Conservation (phyloP, 35 echinoderm and acorn worm species). For the Apostichopus parvimensis region DNA sequence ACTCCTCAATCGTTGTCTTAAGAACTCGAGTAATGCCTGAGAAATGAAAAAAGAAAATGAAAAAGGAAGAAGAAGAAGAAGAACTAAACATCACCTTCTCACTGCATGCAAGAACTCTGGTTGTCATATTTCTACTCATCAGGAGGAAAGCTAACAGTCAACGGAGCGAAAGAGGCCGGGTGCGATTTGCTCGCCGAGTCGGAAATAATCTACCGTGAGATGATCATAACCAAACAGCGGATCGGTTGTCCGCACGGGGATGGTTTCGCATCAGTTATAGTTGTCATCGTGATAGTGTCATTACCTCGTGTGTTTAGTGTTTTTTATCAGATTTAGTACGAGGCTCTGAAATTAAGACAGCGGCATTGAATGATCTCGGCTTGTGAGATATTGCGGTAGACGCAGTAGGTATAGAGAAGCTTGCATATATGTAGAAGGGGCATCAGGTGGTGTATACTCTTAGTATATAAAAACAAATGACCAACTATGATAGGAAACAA, state of each 20-base stretch:
- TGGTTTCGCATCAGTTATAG: background rate
- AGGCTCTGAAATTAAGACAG: background rate
- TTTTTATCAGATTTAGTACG: background rate
- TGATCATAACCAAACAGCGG: conserved; percentile 42
- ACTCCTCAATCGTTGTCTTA: background rate
- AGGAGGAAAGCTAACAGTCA: background rate
- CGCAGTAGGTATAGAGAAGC: too few species aligned
- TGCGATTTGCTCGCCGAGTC: background rate
- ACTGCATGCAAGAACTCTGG: background rate
- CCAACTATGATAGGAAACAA: too few species aligned
- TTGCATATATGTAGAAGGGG: too few species aligned
- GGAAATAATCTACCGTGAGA: background rate
- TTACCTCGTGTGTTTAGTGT: background rate
- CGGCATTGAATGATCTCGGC: too few species aligned
- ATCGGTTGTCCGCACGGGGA: background rate
- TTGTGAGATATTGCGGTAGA: too few species aligned
- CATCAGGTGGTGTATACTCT: too few species aligned
- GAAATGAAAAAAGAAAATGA: background rate
- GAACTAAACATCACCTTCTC: background rate
- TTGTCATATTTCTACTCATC: background rate
- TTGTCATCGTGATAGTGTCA: background rate
- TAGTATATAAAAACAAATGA: too few species aligned
- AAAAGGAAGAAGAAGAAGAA: background rate
- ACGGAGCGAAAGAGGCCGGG: conserved; percentile 36
- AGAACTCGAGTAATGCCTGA: background rate